phyloP scores from a whole-genome alignment of 2,797 vertebrate genomes.

The Myripristis jacobus region DNA sequence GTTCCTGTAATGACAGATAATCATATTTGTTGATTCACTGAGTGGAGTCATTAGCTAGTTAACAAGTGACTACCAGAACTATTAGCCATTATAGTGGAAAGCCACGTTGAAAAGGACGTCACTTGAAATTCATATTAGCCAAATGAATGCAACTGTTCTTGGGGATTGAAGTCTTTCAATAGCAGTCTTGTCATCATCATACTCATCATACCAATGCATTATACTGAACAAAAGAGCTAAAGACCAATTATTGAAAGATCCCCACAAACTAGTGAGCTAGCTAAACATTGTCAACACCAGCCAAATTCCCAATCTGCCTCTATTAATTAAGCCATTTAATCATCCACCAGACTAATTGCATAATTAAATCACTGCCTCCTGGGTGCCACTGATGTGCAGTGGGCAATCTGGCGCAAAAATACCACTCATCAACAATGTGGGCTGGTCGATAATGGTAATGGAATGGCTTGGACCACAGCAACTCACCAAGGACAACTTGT shows the following conservation, averaged over 20 bases:
- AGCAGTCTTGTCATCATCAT: slow-evolving; percentile 69
- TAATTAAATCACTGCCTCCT: slow-evolving; percentile 87
- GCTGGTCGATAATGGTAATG: slow-evolving; percentile 80
- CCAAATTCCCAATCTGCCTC: slow-evolving; percentile 83
- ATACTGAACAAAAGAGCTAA: slow-evolving; percentile 77
- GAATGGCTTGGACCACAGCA: slow-evolving; percentile 62
- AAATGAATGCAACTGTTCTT: slow-evolving; percentile 72
- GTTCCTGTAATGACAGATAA: slow-evolving; percentile 49
- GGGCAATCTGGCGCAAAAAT: slow-evolving; percentile 81
- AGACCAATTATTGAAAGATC: slow-evolving; percentile 80
- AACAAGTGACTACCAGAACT: slow-evolving; percentile 57
- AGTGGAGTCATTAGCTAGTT: slow-evolving; percentile 70
- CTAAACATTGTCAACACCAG: slow-evolving; percentile 79
- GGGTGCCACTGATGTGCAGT: slow-evolving; percentile 79
- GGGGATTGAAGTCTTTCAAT: slow-evolving; percentile 68
- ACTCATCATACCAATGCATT: slow-evolving; percentile 76
- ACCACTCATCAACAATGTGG: slow-evolving; percentile 79
- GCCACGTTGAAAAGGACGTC: slow-evolving; percentile 60
- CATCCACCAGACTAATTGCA: slow-evolving; percentile 84
- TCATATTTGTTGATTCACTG: slow-evolving; percentile 69
- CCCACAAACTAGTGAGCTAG: slow-evolving; percentile 76
- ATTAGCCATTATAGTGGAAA: slow-evolving; percentile 60
- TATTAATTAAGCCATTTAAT: slow-evolving; percentile 87
- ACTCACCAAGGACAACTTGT: slow-evolving; percentile 53
- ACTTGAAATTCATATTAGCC: slow-evolving; percentile 71